These are phyloP conservation scores for Apostichopus leukothele DNA, from an alignment of 53 echinoderm and acorn worm genomes.

Conservation along the genomic window DNA sequence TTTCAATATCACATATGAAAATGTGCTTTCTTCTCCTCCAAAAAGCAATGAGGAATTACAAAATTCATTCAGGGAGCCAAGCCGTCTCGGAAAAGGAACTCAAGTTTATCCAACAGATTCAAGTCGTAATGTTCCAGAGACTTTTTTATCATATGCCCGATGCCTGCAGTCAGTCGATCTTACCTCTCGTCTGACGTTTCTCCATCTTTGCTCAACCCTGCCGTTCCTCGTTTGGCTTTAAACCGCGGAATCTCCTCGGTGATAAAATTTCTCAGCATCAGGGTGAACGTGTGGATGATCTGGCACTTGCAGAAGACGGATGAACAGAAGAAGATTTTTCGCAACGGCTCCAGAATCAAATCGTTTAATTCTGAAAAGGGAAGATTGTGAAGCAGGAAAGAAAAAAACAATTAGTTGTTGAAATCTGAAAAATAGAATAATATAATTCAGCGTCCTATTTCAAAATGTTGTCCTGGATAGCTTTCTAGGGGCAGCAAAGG, in stretches of 20 bases:
- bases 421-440: too few species aligned
- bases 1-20: too few species aligned
- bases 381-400: background rate
- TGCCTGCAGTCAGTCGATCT: background rate
- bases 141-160: background rate
- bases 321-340: slow-evolving; percentile 87
- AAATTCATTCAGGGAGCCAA: too few species aligned
- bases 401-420: too few species aligned
- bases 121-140: too few species aligned
- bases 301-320: slow-evolving; percentile 97
- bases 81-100: too few species aligned
- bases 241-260: slow-evolving; percentile 74
- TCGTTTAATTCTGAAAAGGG: slow-evolving; percentile 78
- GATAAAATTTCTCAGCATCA: slow-evolving; percentile 81
- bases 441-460: too few species aligned
- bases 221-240: background rate
- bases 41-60: too few species aligned
- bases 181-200: slow-evolving; percentile 12
- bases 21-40: too few species aligned
- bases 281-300: slow-evolving; percentile 72
- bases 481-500: too few species aligned
- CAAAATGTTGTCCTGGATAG: too few species aligned
- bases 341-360: slow-evolving; percentile 81
- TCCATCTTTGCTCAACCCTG: background rate
- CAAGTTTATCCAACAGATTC: too few species aligned